Evolutionary conservation across 2,113 vertebrate genomes (phyloP), one percentile per base, ranked within the genome.

Genomic region (Aldabrachelys gigantea): DNA sequence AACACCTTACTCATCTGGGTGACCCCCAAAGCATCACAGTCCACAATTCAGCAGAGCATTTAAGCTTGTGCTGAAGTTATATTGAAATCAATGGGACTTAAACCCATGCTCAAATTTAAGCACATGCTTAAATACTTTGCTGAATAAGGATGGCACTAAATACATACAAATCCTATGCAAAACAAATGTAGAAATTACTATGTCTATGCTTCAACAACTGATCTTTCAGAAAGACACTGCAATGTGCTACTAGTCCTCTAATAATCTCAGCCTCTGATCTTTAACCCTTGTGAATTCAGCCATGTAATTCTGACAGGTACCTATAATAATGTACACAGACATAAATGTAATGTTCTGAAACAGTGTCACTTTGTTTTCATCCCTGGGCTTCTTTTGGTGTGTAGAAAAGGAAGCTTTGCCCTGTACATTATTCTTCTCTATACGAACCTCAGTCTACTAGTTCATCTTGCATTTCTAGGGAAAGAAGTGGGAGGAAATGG

Each of bases 11-110:
- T 21, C 19, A 19, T 72, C 65, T 72, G 65, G n/a, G n/a, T 72
- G n/a, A 38, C 21, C 65, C 27, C 7, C 17, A 38, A 22, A 72
- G 65, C 35, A n/a, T n/a, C 35, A 21, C 69, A n/a, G 78, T 92
- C 81, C 24, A 87, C 83, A 93, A 90, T 93, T 84, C 92, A 82
- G n/a, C 89, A 80, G 95, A 87, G 54, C 86, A 93, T 82, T 92
- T 96, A 92, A 69, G 84, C 82, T 17, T 52, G 57, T 90, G 65
- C 65, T 65, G 95, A 86, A 88, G 93, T 92, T 89, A 81, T 84
- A 69, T 95, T 89, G 22, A 95, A 95, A 96, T 95, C 96, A 93
- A 95, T 93, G 92, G 41, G 27, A 95, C 65, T 95, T 76, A 91
- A 81, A 72, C 29, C 89, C 10, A n/a, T 54, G 41, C 92, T n/a